phyloP scores from a whole-genome alignment of 2,888 invertebrate species.

The Clanis bilineata region DNA sequence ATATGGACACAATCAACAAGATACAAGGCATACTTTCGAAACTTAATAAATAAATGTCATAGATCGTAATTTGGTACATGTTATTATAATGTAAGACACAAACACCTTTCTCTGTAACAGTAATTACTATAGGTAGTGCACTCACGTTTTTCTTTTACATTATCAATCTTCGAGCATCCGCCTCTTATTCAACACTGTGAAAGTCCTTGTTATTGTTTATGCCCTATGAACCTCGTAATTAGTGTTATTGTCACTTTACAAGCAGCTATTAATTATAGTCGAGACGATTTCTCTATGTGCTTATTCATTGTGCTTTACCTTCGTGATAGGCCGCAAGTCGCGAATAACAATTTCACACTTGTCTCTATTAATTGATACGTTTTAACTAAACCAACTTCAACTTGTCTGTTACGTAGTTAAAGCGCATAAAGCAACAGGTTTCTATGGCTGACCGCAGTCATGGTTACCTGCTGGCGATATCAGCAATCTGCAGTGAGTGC shows the following conservation, averaged over 20 bases:
- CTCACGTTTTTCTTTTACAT: constrained; percentile 60
- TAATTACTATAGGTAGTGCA: constrained; percentile 64
- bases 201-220: constrained; percentile 59
- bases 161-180: constrained; percentile 61
- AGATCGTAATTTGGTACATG: constrained; percentile 64
- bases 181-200: constrained; percentile 58
- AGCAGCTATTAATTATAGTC: constrained; percentile 24
- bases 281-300: background rate
- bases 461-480: constrained; percentile 27
- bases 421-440: constrained; percentile 5
- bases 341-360: background rate
- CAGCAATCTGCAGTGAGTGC: constrained; percentile 46
- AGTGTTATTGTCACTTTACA: constrained; percentile 45
- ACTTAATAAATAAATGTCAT: constrained; percentile 67
- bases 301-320: background rate
- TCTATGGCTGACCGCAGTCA: constrained; percentile 6
- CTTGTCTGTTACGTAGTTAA: background rate
- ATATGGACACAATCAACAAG: constrained; percentile 53
- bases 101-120: constrained; percentile 63
- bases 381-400: background rate
- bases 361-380: background rate
- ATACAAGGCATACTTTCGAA: constrained; percentile 64
- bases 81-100: constrained; percentile 61
- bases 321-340: background rate
- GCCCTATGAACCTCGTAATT: constrained; percentile 52